These are phyloP conservation scores for Geodia barretti DNA, from an alignment of 37 sponge, comb jelly and placozoan species.

Conservation along the genomic window DNA sequence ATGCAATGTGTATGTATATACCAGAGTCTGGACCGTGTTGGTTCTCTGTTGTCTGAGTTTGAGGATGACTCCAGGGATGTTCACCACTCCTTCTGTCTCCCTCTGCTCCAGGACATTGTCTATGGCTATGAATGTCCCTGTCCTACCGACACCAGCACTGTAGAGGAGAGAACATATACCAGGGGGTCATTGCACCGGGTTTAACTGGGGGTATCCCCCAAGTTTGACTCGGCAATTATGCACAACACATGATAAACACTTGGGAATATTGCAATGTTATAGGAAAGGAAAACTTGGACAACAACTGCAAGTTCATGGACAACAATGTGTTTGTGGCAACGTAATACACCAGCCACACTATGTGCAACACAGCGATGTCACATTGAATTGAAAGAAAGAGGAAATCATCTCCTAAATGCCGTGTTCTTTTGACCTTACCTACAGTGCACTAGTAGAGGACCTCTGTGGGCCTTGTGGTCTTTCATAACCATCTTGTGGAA, in stretches of 20 bases:
- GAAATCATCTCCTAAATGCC: too few species aligned
- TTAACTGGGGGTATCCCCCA: too few species aligned
- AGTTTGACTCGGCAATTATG: too few species aligned
- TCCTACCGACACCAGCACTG: conserved; percentile 63
- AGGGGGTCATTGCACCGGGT: too few species aligned
- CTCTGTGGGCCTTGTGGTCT: neutral
- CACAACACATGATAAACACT: neutral
- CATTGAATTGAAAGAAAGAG: too few species aligned
- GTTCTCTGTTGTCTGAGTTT: conserved; percentile 45
- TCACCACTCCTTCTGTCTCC: conserved; percentile 2
- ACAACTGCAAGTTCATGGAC: neutral
- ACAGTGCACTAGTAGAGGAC: conserved; percentile 60
- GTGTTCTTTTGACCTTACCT: conserved; percentile 34
- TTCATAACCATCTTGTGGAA: neutral
- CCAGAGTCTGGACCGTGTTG: conserved; percentile 41
- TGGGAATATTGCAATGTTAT: too few species aligned
- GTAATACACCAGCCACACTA: too few species aligned
- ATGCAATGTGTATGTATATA: conserved; percentile 4
- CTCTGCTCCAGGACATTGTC: conserved; percentile 32
- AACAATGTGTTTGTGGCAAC: neutral
- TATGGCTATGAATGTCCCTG: conserved; percentile 44
- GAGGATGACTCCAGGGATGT: conserved; percentile 31
- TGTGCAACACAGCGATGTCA: too few species aligned
- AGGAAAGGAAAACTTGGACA: neutral
- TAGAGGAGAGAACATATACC: neutral